phyloP scores from a whole-genome alignment of 2,113 vertebrate genomes.

The Macrotis lagotis region DNA sequence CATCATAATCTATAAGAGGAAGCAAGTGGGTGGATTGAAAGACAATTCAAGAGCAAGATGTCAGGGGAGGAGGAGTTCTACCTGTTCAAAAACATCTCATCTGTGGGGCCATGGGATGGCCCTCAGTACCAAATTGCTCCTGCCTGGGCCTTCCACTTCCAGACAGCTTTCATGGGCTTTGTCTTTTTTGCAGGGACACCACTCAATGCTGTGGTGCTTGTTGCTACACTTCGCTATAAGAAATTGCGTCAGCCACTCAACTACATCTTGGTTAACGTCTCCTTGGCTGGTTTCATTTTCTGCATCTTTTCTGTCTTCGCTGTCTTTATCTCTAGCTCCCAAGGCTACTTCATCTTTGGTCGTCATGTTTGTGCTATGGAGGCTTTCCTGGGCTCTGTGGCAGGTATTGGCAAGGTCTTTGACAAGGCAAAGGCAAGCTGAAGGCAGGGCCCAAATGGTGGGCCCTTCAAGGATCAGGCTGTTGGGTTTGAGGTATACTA shows the following conservation, averaged over 20 bases:
- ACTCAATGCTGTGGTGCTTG: constrained; percentile 84
- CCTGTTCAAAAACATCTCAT: constrained; percentile 87
- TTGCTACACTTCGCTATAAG: constrained; percentile 87
- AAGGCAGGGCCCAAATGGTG: background rate
- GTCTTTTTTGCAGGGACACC: constrained; percentile 86
- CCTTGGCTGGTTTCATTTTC: constrained; percentile 84
- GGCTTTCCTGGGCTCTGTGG: constrained; percentile 76
- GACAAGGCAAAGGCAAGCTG: background rate
- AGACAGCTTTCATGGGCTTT: constrained; percentile 88
- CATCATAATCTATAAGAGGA: constrained; percentile 71
- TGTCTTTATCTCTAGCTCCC: constrained; percentile 84
- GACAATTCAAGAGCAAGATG: constrained; percentile 71
- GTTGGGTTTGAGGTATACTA: background rate
- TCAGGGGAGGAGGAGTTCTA: constrained; percentile 85
- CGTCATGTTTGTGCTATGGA: constrained; percentile 83
- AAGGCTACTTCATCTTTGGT: constrained; percentile 88
- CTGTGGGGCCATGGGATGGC: constrained; percentile 86
- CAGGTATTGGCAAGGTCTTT: constrained; percentile 56
- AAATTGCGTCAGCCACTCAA: constrained; percentile 89
- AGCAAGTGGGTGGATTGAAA: background rate
- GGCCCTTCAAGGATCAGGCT: background rate
- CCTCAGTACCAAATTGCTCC: constrained; percentile 90
- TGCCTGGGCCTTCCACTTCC: constrained; percentile 87
- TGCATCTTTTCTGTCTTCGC: constrained; percentile 85
- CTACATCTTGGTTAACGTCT: constrained; percentile 90